A percentile compares a stretch with the other conserved stretches of the same genome.
Evolutionary conservation across 2,888 invertebrate species (phyloP).

Genomic region (Sclerodermus sp.): DNA sequence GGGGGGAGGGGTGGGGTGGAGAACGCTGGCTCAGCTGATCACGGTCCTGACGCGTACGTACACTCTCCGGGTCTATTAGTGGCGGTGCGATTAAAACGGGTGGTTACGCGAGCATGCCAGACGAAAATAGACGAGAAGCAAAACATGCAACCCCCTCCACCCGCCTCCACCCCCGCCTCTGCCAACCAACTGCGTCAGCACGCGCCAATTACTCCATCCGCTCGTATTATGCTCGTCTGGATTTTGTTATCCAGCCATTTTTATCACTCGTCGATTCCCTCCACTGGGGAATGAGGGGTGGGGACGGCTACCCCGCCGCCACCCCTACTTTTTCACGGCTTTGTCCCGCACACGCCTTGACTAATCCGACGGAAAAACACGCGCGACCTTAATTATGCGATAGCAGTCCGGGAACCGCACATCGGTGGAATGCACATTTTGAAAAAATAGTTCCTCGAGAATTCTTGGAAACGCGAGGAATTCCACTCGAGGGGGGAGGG

Average conservation of each 20-base stretch:
- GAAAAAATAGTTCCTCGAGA: too few relatives aligned
- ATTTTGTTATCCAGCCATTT: constrained; percentile 12
- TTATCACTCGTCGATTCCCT: not conserved
- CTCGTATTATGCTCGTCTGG: constrained; percentile 23
- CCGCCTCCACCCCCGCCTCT: constrained; percentile 14
- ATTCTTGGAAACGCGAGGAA: too few relatives aligned
- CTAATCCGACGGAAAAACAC: too few relatives aligned
- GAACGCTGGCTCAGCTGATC: constrained; percentile 6
- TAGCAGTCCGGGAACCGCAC: too few relatives aligned
- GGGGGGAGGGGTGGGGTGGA: too few relatives aligned
- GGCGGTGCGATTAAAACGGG: constrained; percentile 41
- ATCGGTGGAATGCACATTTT: too few relatives aligned
- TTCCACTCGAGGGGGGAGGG: too few relatives aligned
- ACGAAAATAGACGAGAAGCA: constrained; percentile 44
- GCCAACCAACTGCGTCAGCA: constrained; percentile 18
- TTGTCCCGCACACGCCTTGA: too few relatives aligned
- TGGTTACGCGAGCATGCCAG: constrained; percentile 44
- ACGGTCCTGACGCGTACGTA: constrained; percentile 14
- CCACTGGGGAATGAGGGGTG: too few relatives aligned
- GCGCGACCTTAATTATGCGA: too few relatives aligned
- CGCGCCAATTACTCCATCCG: constrained; percentile 29
- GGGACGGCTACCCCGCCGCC: too few relatives aligned
- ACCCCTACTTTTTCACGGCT: too few relatives aligned
- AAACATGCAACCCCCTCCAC: constrained; percentile 38
- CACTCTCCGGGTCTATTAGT: constrained; percentile 28